Conservation (phyloP, 2,113 vertebrate species). For the Corythaeola cristata region DNA sequence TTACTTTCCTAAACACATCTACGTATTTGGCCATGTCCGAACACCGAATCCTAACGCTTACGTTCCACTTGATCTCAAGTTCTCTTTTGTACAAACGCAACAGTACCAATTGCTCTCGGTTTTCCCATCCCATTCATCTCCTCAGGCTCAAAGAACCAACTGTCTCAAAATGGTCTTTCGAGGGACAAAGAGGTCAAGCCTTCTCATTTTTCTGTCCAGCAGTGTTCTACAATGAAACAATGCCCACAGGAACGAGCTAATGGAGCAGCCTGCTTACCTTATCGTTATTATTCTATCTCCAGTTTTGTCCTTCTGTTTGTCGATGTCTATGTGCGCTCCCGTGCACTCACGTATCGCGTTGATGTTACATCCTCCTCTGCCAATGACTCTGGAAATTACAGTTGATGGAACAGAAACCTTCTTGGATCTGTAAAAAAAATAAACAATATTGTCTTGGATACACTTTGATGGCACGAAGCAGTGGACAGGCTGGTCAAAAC, state of each 20-base stretch:
- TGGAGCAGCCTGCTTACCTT: constrained; percentile 75
- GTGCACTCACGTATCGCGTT: constrained; percentile 98
- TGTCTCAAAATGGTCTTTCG: neutral
- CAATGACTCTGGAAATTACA: constrained; percentile 98
- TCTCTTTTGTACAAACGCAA: accelerated
- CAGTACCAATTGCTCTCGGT: accelerated
- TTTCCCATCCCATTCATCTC: neutral
- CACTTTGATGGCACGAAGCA: accelerated
- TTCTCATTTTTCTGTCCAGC: neutral
- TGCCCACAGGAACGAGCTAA: accelerated
- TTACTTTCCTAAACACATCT: neutral
- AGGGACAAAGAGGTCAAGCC: neutral
- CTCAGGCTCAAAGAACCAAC: neutral
- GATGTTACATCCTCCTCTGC: constrained; percentile 97
- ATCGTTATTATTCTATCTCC: constrained; percentile 99
- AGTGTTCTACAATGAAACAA: neutral
- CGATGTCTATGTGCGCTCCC: constrained; percentile 97
- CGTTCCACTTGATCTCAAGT: neutral
- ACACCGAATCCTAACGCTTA: accelerated
- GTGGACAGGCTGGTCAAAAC: neutral
- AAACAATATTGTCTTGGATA: neutral
- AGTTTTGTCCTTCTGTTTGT: constrained; percentile 99
- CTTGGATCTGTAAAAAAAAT: constrained; percentile 85
- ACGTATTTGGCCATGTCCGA: accelerated
- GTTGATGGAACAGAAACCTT: constrained; percentile 98